phyloP scores from a whole-genome alignment of 1,140 invertebrate genomes.

The Trichomalopsis sarcophagae region DNA sequence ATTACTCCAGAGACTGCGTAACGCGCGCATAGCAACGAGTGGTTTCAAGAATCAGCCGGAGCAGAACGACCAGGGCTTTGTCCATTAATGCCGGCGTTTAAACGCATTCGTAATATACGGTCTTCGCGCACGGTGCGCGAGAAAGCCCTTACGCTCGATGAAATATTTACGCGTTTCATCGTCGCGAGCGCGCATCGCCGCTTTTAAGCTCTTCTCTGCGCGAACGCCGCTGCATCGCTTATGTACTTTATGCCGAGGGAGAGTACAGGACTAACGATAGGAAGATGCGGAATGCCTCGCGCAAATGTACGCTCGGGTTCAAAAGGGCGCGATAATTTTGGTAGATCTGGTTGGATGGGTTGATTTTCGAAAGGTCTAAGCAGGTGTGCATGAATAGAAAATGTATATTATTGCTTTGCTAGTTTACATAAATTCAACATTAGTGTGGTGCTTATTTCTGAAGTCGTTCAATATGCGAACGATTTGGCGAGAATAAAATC shows the following conservation, averaged over 20 bases:
- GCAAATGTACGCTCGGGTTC: not conserved
- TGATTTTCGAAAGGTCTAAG: not conserved
- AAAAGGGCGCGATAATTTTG: not conserved
- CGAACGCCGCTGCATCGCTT: not conserved
- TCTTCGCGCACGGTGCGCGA: not conserved
- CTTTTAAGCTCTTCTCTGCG: constrained; percentile 1
- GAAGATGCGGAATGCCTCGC: not conserved
- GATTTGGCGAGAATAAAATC: not conserved
- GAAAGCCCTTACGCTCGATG: constrained; percentile 37
- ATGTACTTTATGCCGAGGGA: constrained; percentile 8
- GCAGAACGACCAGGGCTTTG: constrained; percentile 35
- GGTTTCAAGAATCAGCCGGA: constrained; percentile 23
- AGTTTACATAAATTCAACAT: not conserved
- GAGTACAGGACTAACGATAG: not conserved
- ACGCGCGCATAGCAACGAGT: too few relatives aligned
- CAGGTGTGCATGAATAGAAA: not conserved
- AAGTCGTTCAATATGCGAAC: not conserved
- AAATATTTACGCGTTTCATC: constrained; percentile 45
- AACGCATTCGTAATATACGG: not conserved
- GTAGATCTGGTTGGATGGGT: not conserved
- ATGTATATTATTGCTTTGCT: not conserved
- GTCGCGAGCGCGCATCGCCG: not conserved
- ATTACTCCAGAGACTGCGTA: constrained; percentile 8
- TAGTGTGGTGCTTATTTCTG: not conserved
- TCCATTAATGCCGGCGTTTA: constrained; percentile 17